phyloP scores from a whole-genome alignment of 2,797 vertebrate genomes.

The Alosa sapidissima region DNA sequence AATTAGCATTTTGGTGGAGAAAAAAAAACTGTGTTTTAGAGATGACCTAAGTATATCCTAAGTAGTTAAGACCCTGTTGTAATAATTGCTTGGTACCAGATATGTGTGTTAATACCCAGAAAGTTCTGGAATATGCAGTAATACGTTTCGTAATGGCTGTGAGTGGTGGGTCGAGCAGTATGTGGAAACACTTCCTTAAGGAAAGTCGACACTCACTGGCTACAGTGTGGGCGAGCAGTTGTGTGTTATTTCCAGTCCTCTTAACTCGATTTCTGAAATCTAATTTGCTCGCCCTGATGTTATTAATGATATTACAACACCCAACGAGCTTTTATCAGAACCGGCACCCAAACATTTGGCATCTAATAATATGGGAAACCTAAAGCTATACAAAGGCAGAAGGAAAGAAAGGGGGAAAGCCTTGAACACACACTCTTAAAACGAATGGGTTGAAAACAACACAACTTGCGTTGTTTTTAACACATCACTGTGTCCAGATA shows the following conservation, averaged over 20 bases:
- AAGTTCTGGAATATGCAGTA: background rate
- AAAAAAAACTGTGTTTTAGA: background rate
- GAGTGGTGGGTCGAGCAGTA: conserved; percentile 29
- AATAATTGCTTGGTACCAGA: background rate
- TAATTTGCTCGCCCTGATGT: conserved; percentile 70
- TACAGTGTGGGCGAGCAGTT: conserved; percentile 51
- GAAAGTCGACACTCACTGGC: conserved; percentile 66
- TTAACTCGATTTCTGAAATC: conserved; percentile 76
- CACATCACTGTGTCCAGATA: too few relatives aligned
- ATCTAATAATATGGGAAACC: background rate
- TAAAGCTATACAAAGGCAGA: conserved; percentile 25
- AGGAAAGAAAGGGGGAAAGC: conserved; percentile 30
- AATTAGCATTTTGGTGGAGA: background rate
- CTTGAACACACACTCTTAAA: background rate
- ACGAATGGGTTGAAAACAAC: background rate
- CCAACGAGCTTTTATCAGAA: conserved; percentile 58
- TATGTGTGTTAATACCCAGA: background rate
- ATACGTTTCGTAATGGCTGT: conserved; percentile 1
- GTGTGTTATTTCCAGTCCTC: conserved; percentile 54
- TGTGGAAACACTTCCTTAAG: conserved; percentile 60
- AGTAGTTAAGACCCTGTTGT: background rate
- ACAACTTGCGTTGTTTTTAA: too few relatives aligned
- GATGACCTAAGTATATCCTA: conserved; percentile 15
- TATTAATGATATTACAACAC: conserved; percentile 68
- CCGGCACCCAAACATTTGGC: conserved; percentile 58